These are phyloP conservation scores for Dasysyrphus tricinctus DNA, from an alignment of 2,888 invertebrate species.

Conservation along the genomic window DNA sequence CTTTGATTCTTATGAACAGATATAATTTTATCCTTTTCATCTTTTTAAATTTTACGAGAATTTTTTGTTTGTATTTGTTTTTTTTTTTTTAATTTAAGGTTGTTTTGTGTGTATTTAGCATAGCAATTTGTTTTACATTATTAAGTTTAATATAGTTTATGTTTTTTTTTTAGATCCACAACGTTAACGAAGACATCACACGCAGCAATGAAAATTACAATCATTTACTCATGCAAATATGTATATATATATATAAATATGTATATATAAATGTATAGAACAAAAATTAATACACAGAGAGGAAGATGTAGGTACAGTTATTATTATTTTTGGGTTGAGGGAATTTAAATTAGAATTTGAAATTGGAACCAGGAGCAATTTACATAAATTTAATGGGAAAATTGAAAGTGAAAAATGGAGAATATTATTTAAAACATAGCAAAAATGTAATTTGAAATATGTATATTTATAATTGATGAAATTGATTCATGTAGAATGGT, in stretches of 20 bases:
- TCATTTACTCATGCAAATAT: conserved; percentile 76
- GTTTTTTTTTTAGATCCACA: conserved; percentile 70
- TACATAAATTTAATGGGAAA: conserved; percentile 11
- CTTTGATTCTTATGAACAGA: conserved; percentile 81
- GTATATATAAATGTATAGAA: conserved; percentile 2
- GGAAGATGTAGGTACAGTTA: neutral
- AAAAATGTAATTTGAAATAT: neutral
- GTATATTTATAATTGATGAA: neutral
- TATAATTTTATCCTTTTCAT: conserved; percentile 77
- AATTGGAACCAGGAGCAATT: conserved; percentile 12
- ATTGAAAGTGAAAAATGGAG: neutral
- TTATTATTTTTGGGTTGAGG: neutral
- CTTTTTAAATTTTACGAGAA: conserved; percentile 70
- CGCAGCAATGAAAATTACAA: conserved; percentile 77
- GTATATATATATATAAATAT: conserved; percentile 2
- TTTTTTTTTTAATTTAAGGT: too few species aligned
- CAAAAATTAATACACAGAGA: conserved; percentile 27
- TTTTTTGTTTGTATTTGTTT: conserved; percentile 72
- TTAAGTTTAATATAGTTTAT: conserved; percentile 74
- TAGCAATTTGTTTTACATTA: conserved; percentile 66
- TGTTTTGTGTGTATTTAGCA: conserved; percentile 46
- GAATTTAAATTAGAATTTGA: conserved; percentile 3
- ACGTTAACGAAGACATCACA: conserved; percentile 76
- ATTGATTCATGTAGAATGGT: too few species aligned
- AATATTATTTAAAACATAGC: neutral